Conservation (phyloP, 2,113 vertebrate genomes). For the Hymenochirus boettgeri region DNA sequence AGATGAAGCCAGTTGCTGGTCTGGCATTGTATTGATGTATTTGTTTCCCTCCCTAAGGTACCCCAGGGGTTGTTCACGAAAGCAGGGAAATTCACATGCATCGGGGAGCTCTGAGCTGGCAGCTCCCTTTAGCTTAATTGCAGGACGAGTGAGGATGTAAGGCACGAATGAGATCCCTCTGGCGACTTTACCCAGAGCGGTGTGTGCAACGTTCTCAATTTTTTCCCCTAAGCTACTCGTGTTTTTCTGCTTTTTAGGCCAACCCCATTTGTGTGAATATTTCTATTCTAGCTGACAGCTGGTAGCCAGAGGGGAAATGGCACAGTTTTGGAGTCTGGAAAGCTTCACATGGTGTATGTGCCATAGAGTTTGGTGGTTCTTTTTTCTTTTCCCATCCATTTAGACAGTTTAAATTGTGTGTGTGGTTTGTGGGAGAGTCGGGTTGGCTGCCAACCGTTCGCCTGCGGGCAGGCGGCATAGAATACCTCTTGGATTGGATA, state of each 20-base stretch:
- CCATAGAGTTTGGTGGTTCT: constrained; percentile 39
- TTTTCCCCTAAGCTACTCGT: background rate
- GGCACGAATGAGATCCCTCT: constrained; percentile 49
- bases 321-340: constrained; percentile 74
- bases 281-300: constrained; percentile 50
- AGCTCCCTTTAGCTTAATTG: constrained; percentile 38
- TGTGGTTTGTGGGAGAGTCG: background rate
- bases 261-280: constrained; percentile 9
- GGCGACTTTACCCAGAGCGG: constrained; percentile 14
- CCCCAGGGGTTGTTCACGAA: constrained; percentile 52
- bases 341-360: constrained; percentile 72
- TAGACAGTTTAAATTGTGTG: constrained; percentile 3
- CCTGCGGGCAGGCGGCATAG: background rate
- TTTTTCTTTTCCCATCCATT: background rate
- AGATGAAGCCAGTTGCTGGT: constrained; percentile 3
- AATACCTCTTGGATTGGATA: constrained; percentile 2
- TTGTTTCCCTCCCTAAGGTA: constrained; percentile 57
- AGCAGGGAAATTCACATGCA: constrained; percentile 39
- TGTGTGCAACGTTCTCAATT: constrained; percentile 40
- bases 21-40: constrained; percentile 21
- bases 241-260: constrained; percentile 11
- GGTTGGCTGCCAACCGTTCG: background rate
- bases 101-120: constrained; percentile 47
- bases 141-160: constrained; percentile 21
- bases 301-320: constrained; percentile 66